phyloP scores from a whole-genome alignment of 2,888 invertebrate genomes.

The Tanytarsus gracilentus region DNA sequence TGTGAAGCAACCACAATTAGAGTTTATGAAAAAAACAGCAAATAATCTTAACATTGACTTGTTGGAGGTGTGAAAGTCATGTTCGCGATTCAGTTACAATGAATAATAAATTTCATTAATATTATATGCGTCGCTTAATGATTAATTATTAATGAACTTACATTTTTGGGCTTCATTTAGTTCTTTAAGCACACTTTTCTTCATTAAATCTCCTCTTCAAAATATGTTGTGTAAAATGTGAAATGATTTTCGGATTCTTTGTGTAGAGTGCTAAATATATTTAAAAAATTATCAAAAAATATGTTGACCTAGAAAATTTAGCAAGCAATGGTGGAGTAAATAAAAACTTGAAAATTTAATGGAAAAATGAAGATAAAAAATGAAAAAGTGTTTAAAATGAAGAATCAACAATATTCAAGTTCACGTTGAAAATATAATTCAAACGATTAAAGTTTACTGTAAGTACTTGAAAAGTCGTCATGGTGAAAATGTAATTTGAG shows the following conservation, averaged over 20 bases:
- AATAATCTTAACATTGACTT: background rate
- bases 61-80: background rate
- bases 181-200: background rate
- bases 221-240: background rate
- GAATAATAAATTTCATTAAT: constrained; percentile 28
- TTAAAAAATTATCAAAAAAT: too few relatives aligned
- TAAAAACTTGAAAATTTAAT: too few relatives aligned
- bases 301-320: too few relatives aligned
- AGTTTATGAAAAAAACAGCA: background rate
- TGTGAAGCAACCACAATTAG: background rate
- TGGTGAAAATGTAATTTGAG: background rate
- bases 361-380: too few relatives aligned
- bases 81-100: background rate
- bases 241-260: too few relatives aligned
- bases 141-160: constrained; percentile 19
- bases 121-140: constrained; percentile 6
- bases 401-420: too few relatives aligned
- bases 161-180: background rate
- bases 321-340: too few relatives aligned
- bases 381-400: too few relatives aligned
- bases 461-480: background rate
- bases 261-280: too few relatives aligned
- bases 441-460: too few relatives aligned
- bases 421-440: too few relatives aligned
- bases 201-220: background rate